These are phyloP conservation scores for Gambusia yucatana DNA, from an alignment of 2,797 vertebrate genomes.

Conservation along the genomic window DNA sequence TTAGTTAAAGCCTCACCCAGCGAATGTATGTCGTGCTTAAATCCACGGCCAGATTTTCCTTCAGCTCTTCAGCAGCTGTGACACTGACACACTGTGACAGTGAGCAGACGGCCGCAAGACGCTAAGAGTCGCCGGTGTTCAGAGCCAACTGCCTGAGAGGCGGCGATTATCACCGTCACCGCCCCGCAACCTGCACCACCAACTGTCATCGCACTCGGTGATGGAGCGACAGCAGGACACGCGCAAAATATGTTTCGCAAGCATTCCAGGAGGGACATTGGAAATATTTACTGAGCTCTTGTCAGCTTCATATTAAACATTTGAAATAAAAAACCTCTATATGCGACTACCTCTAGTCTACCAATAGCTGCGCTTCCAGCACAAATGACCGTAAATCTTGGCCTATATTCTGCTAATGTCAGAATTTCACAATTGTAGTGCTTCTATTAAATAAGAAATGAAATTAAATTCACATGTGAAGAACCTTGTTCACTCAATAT, in stretches of 20 bases:
- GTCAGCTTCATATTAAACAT: not conserved
- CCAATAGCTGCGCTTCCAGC: no score
- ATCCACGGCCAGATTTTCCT: slow-evolving; percentile 34
- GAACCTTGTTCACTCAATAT: no score
- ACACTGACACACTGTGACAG: slow-evolving; percentile 58
- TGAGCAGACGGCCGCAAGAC: slow-evolving; percentile 46
- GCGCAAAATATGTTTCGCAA: not conserved
- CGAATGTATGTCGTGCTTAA: not conserved
- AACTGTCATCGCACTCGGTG: slow-evolving; percentile 44
- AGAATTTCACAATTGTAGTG: no score
- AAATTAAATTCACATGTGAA: no score
- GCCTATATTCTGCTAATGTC: no score
- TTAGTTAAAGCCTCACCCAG: not conserved
- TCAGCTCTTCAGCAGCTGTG: slow-evolving; percentile 51
- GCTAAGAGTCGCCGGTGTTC: slow-evolving; percentile 32
- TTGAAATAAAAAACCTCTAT: not conserved
- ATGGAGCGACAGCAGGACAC: slow-evolving; percentile 4
- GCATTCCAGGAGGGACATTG: not conserved
- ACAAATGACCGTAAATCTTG: no score
- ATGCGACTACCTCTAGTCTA: not conserved
- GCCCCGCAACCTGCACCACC: slow-evolving; percentile 48
- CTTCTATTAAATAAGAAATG: no score
- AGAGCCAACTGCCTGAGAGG: slow-evolving; percentile 38
- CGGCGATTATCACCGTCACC: slow-evolving; percentile 49
- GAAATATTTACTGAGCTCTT: not conserved